Evolutionary conservation across 2,888 invertebrate genomes (phyloP).

Genomic region (Erebia epiphron): DNA sequence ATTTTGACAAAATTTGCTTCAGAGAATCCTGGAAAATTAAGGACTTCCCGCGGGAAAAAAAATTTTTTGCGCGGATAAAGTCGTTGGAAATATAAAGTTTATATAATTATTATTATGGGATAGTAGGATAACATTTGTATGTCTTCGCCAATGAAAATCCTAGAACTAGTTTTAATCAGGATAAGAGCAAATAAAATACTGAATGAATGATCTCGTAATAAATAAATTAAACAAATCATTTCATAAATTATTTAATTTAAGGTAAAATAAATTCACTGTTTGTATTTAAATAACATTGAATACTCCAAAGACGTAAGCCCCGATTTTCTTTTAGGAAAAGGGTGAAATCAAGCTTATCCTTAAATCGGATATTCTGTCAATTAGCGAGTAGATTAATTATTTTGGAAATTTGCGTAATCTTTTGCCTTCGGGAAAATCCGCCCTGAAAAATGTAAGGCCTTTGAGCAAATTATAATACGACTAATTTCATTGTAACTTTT

Average conservation of each 20-base stretch:
- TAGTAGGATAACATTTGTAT: too few relatives aligned
- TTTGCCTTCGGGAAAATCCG: conserved; percentile 27
- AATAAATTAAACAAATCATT: too few relatives aligned
- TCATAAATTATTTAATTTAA: background rate
- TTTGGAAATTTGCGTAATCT: conserved; percentile 42
- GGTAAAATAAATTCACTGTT: background rate
- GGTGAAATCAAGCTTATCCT: conserved; percentile 42
- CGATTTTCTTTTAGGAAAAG: conserved; percentile 15
- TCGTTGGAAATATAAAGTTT: too few relatives aligned
- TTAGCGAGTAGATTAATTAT: conserved; percentile 49
- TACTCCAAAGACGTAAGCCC: conserved; percentile 12
- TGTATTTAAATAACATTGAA: conserved; percentile 3
- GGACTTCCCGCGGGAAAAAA: too few relatives aligned
- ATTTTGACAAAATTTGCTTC: too few relatives aligned
- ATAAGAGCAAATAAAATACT: too few relatives aligned
- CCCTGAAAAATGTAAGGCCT: conserved; percentile 31
- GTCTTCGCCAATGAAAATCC: too few relatives aligned
- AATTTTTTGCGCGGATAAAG: too few relatives aligned
- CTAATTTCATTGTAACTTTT: conserved; percentile 26
- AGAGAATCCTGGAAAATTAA: too few relatives aligned
- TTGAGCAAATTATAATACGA: conserved; percentile 33
- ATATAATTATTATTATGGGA: too few relatives aligned
- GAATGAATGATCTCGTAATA: too few relatives aligned
- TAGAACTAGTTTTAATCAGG: too few relatives aligned
- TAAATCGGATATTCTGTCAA: conserved; percentile 49